phyloP scores from a whole-genome alignment of 2,797 vertebrate species.

The Peromyscus aztecus region DNA sequence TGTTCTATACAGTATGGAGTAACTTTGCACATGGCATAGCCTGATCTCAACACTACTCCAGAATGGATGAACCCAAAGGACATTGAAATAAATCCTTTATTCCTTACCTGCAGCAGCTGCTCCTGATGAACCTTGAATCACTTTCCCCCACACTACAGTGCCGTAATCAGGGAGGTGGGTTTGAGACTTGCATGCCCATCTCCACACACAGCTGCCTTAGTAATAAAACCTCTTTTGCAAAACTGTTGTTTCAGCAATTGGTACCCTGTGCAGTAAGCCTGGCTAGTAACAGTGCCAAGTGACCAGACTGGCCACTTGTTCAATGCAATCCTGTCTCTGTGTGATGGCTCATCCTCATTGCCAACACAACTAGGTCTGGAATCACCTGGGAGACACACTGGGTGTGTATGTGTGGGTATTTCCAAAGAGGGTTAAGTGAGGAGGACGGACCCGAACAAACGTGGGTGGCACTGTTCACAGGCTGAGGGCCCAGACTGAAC shows the following conservation, averaged over 20 bases:
- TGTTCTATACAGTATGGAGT: neutral
- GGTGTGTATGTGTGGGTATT: neutral
- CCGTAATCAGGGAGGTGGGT: neutral
- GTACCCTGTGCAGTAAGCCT: no score
- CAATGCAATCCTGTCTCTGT: neutral
- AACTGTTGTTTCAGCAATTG: neutral
- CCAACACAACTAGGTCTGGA: neutral
- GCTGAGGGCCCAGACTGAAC: neutral
- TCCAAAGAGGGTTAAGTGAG: neutral
- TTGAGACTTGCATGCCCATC: neutral
- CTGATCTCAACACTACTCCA: neutral
- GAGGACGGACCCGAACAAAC: neutral
- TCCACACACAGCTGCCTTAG: neutral
- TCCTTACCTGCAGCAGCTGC: neutral
- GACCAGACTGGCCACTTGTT: neutral
- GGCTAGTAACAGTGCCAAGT: neutral
- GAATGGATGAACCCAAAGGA: neutral
- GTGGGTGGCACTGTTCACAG: neutral
- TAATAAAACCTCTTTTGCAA: neutral
- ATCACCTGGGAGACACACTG: neutral
- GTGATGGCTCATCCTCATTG: neutral
- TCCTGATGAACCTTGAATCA: fast-evolving
- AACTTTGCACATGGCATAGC: neutral
- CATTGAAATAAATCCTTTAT: no score
- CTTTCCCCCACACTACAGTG: neutral